phyloP scores from a whole-genome alignment of 2,797 vertebrate species.

The Manis javanica region DNA sequence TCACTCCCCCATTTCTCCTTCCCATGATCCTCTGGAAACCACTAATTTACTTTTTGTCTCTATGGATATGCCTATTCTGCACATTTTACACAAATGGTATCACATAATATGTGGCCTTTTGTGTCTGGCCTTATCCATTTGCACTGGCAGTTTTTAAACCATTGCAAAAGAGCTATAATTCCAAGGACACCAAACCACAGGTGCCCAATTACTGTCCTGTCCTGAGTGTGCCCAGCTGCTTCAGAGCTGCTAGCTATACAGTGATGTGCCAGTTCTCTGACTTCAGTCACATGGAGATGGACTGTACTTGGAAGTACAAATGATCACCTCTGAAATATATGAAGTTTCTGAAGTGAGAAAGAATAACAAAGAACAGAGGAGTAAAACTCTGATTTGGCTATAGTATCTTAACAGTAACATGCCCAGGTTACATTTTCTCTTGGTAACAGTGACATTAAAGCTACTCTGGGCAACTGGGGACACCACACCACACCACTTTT shows the following conservation, averaged over 20 bases:
- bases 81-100: background rate
- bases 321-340: background rate
- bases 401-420: background rate
- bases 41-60: background rate
- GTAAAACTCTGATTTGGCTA: background rate
- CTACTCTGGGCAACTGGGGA: conserved; percentile 11
- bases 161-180: background rate
- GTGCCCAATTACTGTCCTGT: background rate
- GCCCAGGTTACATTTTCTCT: background rate
- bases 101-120: rapidly evolving
- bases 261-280: background rate
- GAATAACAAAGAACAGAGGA: background rate
- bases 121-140: background rate
- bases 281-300: background rate
- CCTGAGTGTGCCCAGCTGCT: background rate
- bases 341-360: background rate
- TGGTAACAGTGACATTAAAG: background rate
- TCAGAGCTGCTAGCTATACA: too few relatives aligned
- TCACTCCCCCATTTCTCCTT: too few relatives aligned
- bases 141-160: background rate
- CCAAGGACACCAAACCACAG: background rate
- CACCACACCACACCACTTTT: background rate
- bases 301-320: background rate
- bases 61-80: background rate
- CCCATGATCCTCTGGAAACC: background rate